phyloP scores from a whole-genome alignment of 2,888 invertebrate genomes.

The Dromius quadrimaculatus region DNA sequence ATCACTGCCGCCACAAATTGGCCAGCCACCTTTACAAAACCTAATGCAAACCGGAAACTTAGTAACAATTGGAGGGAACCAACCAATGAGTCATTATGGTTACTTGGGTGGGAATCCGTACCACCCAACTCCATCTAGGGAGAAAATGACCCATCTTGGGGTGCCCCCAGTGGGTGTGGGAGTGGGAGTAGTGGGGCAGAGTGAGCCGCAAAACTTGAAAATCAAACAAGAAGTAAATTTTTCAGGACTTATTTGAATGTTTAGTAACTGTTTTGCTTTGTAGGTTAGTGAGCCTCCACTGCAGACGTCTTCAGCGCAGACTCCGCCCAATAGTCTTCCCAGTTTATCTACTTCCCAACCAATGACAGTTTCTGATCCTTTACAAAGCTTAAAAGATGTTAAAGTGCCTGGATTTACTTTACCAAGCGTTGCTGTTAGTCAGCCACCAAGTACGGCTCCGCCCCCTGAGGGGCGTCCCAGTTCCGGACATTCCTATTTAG shows the following conservation, averaged over 20 bases:
- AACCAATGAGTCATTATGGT: constrained; percentile 73
- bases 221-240: constrained; percentile 75
- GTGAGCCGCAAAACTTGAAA: constrained; percentile 79
- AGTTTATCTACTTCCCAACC: constrained; percentile 55
- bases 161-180: not conserved
- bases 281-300: not conserved
- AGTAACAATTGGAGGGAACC: constrained; percentile 72
- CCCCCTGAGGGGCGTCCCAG: constrained; percentile 49
- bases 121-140: constrained; percentile 28
- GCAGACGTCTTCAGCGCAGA: not conserved
- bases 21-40: constrained; percentile 71
- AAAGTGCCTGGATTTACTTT: constrained; percentile 81
- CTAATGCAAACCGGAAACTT: constrained; percentile 72
- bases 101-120: constrained; percentile 68
- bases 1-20: constrained; percentile 65
- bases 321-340: constrained; percentile 37
- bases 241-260: no score
- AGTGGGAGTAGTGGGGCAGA: constrained; percentile 60
- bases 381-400: constrained; percentile 83
- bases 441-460: constrained; percentile 1
- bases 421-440: constrained; percentile 56
- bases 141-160: constrained; percentile 34
- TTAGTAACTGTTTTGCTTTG: not conserved
- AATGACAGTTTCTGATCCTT: constrained; percentile 72
- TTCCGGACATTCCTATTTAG: constrained; percentile 67